Base-by-base conservation (phyloP, 1,140 invertebrate genomes). In the Maconellicoccus hirsutus region DNA sequence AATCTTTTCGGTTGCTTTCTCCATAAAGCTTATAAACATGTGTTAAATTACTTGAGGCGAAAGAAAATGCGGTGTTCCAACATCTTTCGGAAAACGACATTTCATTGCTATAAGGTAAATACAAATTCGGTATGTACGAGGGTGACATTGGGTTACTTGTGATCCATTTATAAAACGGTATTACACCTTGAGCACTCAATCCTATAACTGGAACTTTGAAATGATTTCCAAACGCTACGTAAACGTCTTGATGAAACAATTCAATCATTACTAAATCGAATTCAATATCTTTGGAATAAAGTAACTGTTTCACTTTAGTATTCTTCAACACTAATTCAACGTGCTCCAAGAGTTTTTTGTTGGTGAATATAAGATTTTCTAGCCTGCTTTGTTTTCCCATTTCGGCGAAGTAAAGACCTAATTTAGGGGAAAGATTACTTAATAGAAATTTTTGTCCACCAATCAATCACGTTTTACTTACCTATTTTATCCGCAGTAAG, bases 191-290 rank as follows among this genome's bases (percentile, higher is more conserved):
- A 66, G 85, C 83, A 72, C 80, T 81, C 4, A 84, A 73, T 0
- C 80, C 79, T 1, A 90, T 83, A 1, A 85, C 80, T 0, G 87
- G 87, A 7, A 71, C 72, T 22, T 73, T 61, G 29, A 74, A 74
- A 39, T 70, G 72, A 73, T 81, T 74, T 0, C 78, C 78, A 25
- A 81, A 75, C 0, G 74, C 73, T 8, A 74, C 33, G 7, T 71
- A 72, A 6, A 69, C 63, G 21, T 76, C 75, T 14, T 61, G 69
- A 33, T 71, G 71, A 16, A 74, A 76, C n/a, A 74, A 27, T 70
- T 75, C 75, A 0, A 72, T 39, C 7, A 75, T 71, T 3, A 75
- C 59, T 21, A 75, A 52, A 70, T 75, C 75, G 27, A 72, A 75
- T 2, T 70, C 72, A n/a, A 27, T 14, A 33, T 69, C 21, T 23